Conservation (phyloP, 2,797 vertebrate genomes). For the Danio albolineatus region DNA sequence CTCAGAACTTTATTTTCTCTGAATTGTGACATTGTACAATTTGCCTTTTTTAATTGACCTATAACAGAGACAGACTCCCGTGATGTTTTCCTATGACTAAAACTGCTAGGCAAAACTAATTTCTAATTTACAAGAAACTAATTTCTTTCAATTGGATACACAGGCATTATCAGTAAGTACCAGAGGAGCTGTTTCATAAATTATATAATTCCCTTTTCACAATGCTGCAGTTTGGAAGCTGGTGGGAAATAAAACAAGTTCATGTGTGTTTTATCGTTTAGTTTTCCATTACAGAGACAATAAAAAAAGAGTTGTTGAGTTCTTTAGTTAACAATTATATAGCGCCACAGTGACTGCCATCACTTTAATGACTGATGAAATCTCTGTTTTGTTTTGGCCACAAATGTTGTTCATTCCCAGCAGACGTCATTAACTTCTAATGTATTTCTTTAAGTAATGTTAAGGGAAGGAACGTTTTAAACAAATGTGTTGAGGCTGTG, state of each 20-base stretch:
- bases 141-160: neutral
- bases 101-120: neutral
- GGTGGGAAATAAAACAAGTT: conserved; percentile 3
- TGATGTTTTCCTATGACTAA: neutral
- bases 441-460: neutral
- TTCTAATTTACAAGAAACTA: neutral
- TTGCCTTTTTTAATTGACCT: too few relatives aligned
- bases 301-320: conserved; percentile 46
- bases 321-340: conserved; percentile 18
- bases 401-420: neutral
- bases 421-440: conserved; percentile 8
- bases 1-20: too few relatives aligned
- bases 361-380: conserved; percentile 28
- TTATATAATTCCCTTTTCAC: neutral
- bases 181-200: neutral
- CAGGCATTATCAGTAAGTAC: neutral
- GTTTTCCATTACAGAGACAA: neutral
- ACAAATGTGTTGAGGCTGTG: neutral
- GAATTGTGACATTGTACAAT: too few relatives aligned
- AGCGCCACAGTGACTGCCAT: neutral
- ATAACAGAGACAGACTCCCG: too few relatives aligned
- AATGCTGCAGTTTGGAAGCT: neutral
- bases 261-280: neutral
- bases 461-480: too few relatives aligned
- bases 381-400: neutral